These are phyloP conservation scores for Augiades crinisus DNA, from an alignment of 2,888 invertebrate species.

Conservation along the genomic window DNA sequence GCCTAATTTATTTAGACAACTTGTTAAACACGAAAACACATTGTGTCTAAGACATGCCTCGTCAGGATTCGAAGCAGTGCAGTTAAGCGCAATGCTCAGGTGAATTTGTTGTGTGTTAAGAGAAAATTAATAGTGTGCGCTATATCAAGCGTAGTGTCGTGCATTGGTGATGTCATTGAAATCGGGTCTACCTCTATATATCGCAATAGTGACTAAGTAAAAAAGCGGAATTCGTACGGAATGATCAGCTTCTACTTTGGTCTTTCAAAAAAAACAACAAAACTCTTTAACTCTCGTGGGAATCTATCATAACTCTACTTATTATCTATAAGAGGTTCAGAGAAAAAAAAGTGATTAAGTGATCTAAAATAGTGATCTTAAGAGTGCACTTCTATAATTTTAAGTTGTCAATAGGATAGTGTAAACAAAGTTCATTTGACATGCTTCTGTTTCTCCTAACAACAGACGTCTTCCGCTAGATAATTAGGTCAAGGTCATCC, in stretches of 20 bases:
- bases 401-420: slow-evolving; percentile 34
- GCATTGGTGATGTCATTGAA: slow-evolving; percentile 35
- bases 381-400: slow-evolving; percentile 5
- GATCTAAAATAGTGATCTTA: too few species aligned
- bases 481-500: slow-evolving; percentile 77
- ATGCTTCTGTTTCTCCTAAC: slow-evolving; percentile 41
- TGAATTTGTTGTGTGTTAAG: slow-evolving; percentile 51
- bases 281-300: slow-evolving; percentile 6
- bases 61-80: slow-evolving; percentile 65
- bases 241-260: slow-evolving; percentile 8
- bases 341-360: slow-evolving; percentile 2
- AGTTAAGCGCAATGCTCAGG: slow-evolving; percentile 64
- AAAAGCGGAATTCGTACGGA: slow-evolving; percentile 7
- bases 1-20: slow-evolving; percentile 11
- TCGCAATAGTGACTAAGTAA: slow-evolving; percentile 13
- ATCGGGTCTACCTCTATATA: slow-evolving; percentile 21
- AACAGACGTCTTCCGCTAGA: slow-evolving; percentile 28
- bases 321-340: background rate
- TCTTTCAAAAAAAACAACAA: background rate
- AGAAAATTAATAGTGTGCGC: slow-evolving; percentile 56
- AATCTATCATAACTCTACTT: slow-evolving; percentile 8
- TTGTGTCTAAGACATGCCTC: slow-evolving; percentile 51
- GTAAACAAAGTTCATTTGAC: slow-evolving; percentile 41
- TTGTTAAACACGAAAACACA: background rate
- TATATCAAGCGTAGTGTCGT: slow-evolving; percentile 44